Evolutionary conservation across 2,888 invertebrate genomes (phyloP).

Genomic region (Adelphocoris suturalis): DNA sequence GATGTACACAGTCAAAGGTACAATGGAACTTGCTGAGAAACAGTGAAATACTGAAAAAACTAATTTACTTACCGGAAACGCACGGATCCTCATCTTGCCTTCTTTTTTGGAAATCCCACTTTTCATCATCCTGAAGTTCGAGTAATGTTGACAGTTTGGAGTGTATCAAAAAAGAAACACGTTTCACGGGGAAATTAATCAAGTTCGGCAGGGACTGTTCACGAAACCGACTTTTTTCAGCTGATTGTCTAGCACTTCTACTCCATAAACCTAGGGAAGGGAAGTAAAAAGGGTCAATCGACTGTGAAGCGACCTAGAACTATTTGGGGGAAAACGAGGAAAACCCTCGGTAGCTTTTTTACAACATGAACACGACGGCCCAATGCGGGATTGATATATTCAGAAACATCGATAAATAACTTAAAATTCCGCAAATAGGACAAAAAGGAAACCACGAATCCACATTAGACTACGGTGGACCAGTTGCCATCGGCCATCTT

Average conservation of each 20-base stretch:
- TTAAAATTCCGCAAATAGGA: neutral
- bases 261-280: conserved; percentile 31
- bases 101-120: conserved; percentile 91
- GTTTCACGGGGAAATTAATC: conserved; percentile 30
- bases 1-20: conserved; percentile 58
- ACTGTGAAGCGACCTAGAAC: conserved; percentile 51
- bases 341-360: neutral
- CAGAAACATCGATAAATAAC: conserved; percentile 37
- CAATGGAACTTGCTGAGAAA: conserved; percentile 71
- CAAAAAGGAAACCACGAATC: neutral
- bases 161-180: neutral
- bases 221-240: conserved; percentile 49
- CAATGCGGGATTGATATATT: neutral
- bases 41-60: neutral
- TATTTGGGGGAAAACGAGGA: neutral
- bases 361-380: conserved; percentile 5
- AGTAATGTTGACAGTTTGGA: neutral
- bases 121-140: conserved; percentile 76
- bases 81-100: conserved; percentile 98
- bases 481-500: conserved; percentile 63
- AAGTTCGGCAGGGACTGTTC: neutral
- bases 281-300: conserved; percentile 55
- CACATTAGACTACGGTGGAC: neutral
- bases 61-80: conserved; percentile 90
- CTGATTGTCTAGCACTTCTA: conserved; percentile 59